Percentiles rank a stretch among this genome's conserved stretches.
These are phyloP conservation scores for Dendropsophus ebraccatus DNA, from an alignment of 2,113 vertebrate species.

Conservation along the genomic window DNA sequence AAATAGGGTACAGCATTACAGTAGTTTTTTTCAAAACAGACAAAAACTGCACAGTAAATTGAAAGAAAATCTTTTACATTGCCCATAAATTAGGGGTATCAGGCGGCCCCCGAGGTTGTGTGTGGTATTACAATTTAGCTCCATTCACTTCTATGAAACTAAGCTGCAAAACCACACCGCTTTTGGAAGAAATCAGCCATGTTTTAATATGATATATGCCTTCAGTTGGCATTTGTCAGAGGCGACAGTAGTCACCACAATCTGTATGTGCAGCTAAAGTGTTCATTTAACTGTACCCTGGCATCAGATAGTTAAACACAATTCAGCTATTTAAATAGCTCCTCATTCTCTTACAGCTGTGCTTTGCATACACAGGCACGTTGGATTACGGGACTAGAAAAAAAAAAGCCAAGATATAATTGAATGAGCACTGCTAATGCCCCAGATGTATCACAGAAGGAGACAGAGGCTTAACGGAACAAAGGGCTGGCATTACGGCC, in stretches of 20 bases:
- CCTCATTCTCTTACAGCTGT: conserved; percentile 30
- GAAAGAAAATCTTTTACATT: no score
- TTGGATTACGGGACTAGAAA: conserved; percentile 47
- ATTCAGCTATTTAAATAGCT: conserved; percentile 14
- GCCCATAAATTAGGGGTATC: no score
- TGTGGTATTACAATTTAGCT: no score
- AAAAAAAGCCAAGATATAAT: conserved; percentile 52
- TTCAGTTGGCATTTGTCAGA: no score
- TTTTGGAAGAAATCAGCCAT: no score
- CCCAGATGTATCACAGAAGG: conserved; percentile 53
- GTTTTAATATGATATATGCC: no score
- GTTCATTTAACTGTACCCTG: not conserved
- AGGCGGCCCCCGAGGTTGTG: no score
- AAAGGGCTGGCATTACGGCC: conserved; percentile 43
- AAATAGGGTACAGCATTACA: not conserved
- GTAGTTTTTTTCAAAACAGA: not conserved
- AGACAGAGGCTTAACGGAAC: conserved; percentile 54
- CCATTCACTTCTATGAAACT: no score
- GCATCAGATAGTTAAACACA: conserved; percentile 15
- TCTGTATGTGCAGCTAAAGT: no score
- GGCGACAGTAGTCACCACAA: no score
- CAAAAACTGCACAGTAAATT: no score
- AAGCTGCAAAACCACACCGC: no score
- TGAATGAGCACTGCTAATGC: conserved; percentile 52
- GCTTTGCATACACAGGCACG: conserved; percentile 32